Evolutionary conservation across 2,113 vertebrate genomes (phyloP), one percentile per base, ranked within the genome.

Genomic region (Neoarius graeffei): DNA sequence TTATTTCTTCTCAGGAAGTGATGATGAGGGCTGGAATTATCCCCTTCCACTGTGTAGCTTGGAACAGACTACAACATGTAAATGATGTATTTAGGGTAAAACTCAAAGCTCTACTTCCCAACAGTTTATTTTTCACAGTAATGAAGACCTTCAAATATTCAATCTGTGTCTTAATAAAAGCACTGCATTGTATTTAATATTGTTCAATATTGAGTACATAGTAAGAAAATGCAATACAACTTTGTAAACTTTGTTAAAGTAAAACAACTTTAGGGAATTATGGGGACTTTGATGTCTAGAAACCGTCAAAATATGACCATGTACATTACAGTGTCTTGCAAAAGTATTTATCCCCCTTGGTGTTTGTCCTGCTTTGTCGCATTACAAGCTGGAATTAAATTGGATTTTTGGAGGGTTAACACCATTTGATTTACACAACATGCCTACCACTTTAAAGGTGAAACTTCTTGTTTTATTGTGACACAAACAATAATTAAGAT

Each of bases 21-120:
- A 74, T 80, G 59, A 27, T 11, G 71, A 35, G 67, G 27, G 81
- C 66, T 73, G 79, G 69, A 73, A 83, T 62, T 83, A 82, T 86
- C 85, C 57, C 35, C 50, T 60, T 85, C 6, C n/a, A 79, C 77
- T 67, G 19, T 74, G 83, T 73, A 80, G 66, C 60, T 48, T 84
- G 81, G 57, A 56, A 14, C 20, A 7, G 4, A 54, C 42, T 50
- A 27, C 14, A 25, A 77, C 64, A 83, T 30, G 6, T 48, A 67
- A 19, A 83, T 50, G 19, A 79, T n/a, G 20, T 87, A 74, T 60
- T 48, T 35, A 64, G 19, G 71, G 74, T 66, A 87, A 76, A 89
- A 62, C 25, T n/a, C n/a, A n/a, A n/a, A n/a, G n/a, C n/a, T n/a
- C n/a, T n/a, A n/a, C n/a, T n/a, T 35, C 35, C 35, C 35, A 35